These are phyloP conservation scores for Aphelenchoides fujianensis DNA, from an alignment of 1,140 invertebrate species.

Conservation along the genomic window DNA sequence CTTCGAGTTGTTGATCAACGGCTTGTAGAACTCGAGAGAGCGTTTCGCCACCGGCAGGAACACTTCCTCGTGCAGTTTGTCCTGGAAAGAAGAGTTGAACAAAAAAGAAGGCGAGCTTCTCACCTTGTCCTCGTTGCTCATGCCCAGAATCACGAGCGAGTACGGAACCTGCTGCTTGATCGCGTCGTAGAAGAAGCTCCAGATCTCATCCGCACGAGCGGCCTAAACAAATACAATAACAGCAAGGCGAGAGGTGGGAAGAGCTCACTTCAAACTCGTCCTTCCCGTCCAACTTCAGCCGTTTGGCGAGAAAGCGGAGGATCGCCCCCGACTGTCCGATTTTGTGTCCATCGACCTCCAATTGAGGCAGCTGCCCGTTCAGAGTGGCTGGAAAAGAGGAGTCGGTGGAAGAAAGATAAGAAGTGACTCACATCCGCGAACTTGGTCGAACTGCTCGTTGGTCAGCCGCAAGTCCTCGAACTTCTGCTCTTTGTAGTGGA, in stretches of 20 bases:
- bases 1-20: background rate
- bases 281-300: conserved; percentile 28
- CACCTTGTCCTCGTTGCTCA: background rate
- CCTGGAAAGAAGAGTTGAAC: background rate
- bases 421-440: background rate
- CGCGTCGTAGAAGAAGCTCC: background rate
- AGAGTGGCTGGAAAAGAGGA: conserved; percentile 9
- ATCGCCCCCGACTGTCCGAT: conserved; percentile 29
- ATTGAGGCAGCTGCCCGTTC: conserved; percentile 27
- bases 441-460: background rate
- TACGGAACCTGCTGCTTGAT: background rate
- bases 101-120: background rate
- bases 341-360: conserved; percentile 31
- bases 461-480: no score
- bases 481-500: no score
- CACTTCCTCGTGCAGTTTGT: conserved; percentile 14
- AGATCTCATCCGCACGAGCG: conserved; percentile 20
- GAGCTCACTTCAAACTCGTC: conserved; percentile 20
- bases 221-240: background rate
- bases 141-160: background rate
- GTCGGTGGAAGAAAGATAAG: background rate
- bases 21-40: background rate
- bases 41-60: background rate
- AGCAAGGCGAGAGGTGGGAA: background rate
- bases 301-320: conserved; percentile 20